These are phyloP conservation scores for Lampropteryx suffumata DNA, from an alignment of 2,888 invertebrate genomes.

Conservation along the genomic window DNA sequence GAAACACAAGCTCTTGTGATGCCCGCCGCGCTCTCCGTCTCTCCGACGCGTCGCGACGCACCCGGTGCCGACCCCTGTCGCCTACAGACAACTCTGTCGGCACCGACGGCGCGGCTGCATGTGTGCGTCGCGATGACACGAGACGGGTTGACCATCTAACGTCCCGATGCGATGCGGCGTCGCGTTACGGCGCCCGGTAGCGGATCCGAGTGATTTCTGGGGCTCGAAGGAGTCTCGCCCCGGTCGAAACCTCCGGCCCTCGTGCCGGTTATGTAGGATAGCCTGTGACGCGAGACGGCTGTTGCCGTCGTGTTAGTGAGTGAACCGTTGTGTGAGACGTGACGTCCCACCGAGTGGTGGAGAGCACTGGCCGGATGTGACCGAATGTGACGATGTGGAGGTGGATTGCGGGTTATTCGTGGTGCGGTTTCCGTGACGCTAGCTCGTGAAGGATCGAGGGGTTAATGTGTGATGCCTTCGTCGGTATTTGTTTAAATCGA, in stretches of 20 bases:
- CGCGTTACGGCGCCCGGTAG: no score
- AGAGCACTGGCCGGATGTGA: no score
- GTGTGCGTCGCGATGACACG: no score
- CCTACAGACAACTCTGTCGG: no score
- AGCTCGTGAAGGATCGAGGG: not conserved
- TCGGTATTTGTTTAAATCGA: not conserved
- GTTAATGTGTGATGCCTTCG: constrained; percentile 14
- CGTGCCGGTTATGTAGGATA: not conserved
- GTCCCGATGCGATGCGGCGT: no score
- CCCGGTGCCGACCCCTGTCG: no score
- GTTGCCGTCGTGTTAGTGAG: not conserved
- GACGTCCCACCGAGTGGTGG: not conserved
- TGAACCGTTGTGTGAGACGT: not conserved
- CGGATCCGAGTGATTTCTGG: not conserved
- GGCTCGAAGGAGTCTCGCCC: not conserved
- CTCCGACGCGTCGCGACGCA: not conserved
- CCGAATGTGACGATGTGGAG: not conserved
- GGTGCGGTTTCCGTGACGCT: constrained; percentile 16
- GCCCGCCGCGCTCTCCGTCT: constrained; percentile 30
- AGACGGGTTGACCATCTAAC: no score
- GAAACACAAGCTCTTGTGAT: constrained; percentile 85
- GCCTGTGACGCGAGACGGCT: not conserved
- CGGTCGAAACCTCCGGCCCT: not conserved
- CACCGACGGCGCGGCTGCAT: no score
- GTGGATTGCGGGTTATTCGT: not conserved